Evolutionary conservation across 1,140 invertebrate species (phyloP).

Genomic region (Drosophila saltans): DNA sequence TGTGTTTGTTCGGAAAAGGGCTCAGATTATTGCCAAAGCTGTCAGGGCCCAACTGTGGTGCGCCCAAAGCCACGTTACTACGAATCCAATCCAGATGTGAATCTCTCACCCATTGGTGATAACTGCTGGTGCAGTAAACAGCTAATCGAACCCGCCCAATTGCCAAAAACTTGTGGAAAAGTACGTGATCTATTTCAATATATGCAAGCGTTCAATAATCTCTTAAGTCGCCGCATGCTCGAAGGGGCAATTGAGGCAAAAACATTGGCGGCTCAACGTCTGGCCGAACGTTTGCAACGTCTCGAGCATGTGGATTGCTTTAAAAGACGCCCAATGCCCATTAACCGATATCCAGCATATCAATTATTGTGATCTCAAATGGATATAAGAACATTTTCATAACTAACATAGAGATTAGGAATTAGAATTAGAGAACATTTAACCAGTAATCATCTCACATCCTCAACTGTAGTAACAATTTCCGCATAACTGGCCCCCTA

Average conservation of each 20-base stretch:
- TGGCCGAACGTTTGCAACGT: conserved; percentile 67
- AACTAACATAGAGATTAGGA: not conserved
- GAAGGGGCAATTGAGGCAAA: conserved; percentile 73
- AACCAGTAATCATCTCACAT: conserved; percentile 2
- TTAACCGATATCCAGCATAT: conserved; percentile 28
- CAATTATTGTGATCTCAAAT: conserved; percentile 24
- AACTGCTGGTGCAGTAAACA: conserved; percentile 78
- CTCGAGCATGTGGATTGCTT: conserved; percentile 63
- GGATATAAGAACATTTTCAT: conserved; percentile 5
- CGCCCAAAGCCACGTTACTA: conserved; percentile 63
- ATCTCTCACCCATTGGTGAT: conserved; percentile 72
- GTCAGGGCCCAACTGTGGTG: conserved; percentile 55
- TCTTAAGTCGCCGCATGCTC: conserved; percentile 69
- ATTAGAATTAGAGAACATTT: not conserved
- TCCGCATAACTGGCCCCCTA: not conserved
- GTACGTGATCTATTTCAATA: conserved; percentile 80
- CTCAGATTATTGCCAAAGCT: conserved; percentile 65
- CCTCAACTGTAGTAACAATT: not conserved
- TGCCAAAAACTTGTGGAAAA: conserved; percentile 77
- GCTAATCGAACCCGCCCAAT: conserved; percentile 71
- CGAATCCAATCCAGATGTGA: conserved; percentile 50
- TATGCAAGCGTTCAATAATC: conserved; percentile 69
- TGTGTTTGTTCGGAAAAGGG: conserved; percentile 83
- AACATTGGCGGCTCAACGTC: conserved; percentile 68
- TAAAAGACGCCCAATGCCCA: conserved; percentile 43